Percentiles rank a stretch among this genome's conserved stretches.
Evolutionary conservation across 2,113 vertebrate species (phyloP).

Genomic region (Chaetodon auriga): DNA sequence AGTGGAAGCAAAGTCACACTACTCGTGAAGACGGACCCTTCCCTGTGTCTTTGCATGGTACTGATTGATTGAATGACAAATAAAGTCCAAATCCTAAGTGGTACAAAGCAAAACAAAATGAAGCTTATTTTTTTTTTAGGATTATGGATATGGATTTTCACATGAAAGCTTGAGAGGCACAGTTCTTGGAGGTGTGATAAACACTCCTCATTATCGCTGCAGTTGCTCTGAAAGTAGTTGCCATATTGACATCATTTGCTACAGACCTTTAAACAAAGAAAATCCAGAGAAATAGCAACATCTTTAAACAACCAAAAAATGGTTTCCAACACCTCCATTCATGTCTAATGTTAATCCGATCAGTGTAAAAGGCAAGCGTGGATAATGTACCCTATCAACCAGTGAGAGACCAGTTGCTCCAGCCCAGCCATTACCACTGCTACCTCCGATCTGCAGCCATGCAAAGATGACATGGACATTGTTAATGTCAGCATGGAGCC

Average conservation of each 20-base stretch:
- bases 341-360: conserved; percentile 36
- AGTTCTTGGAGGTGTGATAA: conserved; percentile 5
- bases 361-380: conserved; percentile 27
- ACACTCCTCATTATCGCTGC: neutral
- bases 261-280: conserved; percentile 12
- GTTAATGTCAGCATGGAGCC: conserved; percentile 47
- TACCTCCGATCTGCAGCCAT: conserved; percentile 45
- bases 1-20: neutral
- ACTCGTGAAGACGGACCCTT: neutral
- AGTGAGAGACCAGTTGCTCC: conserved; percentile 54
- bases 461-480: conserved; percentile 42
- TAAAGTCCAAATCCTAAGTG: neutral
- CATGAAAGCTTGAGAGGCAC: conserved; percentile 1
- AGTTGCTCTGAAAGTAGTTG: neutral
- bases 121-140: conserved; percentile 1
- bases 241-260: neutral
- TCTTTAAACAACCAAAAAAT: conserved; percentile 3
- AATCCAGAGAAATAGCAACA: conserved; percentile 8
- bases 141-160: conserved; percentile 20
- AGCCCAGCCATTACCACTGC: conserved; percentile 25
- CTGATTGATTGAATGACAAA: conserved; percentile 30
- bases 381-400: conserved; percentile 52
- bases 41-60: neutral
- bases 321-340: conserved; percentile 17
- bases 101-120: neutral